Percentiles rank a stretch among this genome's conserved stretches.
These are phyloP conservation scores for Acrossocheilus wenchowensis DNA, from an alignment of 2,797 vertebrate genomes.

Conservation along the genomic window DNA sequence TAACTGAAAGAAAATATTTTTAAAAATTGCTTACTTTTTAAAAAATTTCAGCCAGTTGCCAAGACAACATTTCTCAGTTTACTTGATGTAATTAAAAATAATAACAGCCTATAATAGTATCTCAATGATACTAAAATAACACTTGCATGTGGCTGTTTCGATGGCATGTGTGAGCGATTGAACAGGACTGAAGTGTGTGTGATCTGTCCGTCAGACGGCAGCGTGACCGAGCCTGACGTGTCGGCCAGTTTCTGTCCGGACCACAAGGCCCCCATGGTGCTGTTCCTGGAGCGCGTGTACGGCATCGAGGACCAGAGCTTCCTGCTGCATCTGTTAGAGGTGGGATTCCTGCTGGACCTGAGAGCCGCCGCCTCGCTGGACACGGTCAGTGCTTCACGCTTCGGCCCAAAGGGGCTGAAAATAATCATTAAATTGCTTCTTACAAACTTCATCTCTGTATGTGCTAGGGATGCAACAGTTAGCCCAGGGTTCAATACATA, in stretches of 20 bases:
- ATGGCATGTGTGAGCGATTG: too few species aligned
- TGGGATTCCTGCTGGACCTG: conserved; percentile 96
- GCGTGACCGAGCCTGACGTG: conserved; percentile 93
- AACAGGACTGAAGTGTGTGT: not conserved
- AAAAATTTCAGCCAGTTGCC: too few species aligned
- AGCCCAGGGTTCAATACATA: too few species aligned
- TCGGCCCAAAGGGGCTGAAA: too few species aligned
- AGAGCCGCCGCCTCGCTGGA: conserved; percentile 93
- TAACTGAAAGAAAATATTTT: too few species aligned
- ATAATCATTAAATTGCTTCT: too few species aligned
- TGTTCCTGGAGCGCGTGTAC: conserved; percentile 97
- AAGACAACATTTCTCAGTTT: too few species aligned
- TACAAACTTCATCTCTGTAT: not conserved
- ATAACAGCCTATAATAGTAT: too few species aligned
- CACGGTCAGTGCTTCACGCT: conserved; percentile 78
- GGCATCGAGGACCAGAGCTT: conserved; percentile 96
- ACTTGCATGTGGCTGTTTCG: too few species aligned
- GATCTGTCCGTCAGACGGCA: conserved; percentile 82
- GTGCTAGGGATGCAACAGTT: not conserved
- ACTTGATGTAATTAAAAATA: too few species aligned
- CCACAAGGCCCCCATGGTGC: conserved; percentile 98
- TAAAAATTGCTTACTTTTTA: too few species aligned
- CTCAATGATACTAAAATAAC: too few species aligned
- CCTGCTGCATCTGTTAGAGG: conserved; percentile 93
- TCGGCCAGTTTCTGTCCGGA: conserved; percentile 96